These are phyloP conservation scores for Orientallactaga bullata DNA, from an alignment of 2,113 vertebrate species.

Conservation along the genomic window DNA sequence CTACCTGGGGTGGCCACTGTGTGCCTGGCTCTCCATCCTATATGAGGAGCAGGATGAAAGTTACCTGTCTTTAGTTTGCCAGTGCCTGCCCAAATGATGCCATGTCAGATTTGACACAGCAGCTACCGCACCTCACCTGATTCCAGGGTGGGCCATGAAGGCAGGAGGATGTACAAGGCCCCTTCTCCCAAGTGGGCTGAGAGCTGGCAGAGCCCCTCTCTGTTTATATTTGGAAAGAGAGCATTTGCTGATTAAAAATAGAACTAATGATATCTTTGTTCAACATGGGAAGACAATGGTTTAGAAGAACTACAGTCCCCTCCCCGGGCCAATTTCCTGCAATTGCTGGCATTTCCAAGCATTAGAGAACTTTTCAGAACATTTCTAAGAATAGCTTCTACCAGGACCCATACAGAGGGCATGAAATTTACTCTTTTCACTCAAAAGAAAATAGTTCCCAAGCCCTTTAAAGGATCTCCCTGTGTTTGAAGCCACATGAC, in stretches of 20 bases:
- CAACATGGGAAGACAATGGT: conserved; percentile 56
- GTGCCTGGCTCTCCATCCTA: accelerated
- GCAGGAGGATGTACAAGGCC: background rate
- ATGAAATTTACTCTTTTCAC: conserved; percentile 49
- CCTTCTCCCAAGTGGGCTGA: background rate
- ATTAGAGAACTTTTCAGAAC: conserved; percentile 45
- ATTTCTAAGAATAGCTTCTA: conserved; percentile 71
- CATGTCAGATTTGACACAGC: accelerated
- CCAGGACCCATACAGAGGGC: background rate
- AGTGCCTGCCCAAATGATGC: background rate
- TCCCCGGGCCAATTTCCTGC: conserved; percentile 31
- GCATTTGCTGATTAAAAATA: conserved; percentile 76
- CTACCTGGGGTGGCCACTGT: too few species aligned
- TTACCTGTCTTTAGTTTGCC: background rate
- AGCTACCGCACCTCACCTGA: accelerated
- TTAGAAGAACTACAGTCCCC: conserved; percentile 45
- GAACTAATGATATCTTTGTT: conserved; percentile 78
- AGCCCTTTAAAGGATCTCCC: conserved; percentile 50
- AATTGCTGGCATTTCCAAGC: conserved; percentile 37
- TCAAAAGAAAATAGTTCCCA: conserved; percentile 11
- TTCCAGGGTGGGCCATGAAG: background rate
- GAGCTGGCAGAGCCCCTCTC: background rate
- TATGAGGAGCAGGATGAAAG: accelerated
- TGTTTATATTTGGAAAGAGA: conserved; percentile 65
- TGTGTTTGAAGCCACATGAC: conserved; percentile 46